Evolutionary conservation across 1,140 invertebrate species (phyloP), one percentile per base, ranked within the genome.

Genomic region (Sarcophaga peregrina): DNA sequence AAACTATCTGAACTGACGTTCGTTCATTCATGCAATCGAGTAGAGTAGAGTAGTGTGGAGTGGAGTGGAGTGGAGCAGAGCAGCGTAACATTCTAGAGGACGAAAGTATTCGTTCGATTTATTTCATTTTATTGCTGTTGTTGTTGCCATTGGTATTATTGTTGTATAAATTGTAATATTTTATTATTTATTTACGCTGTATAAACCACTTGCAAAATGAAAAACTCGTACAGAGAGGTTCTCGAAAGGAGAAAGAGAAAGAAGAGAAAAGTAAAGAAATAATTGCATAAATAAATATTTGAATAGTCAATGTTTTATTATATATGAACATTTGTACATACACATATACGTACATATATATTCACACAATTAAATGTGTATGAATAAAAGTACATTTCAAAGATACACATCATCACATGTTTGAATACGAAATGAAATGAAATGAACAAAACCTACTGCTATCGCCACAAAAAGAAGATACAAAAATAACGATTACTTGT

Each of bases 211-310:
- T 76, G 74, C 74, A 76, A 76, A n/a, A n/a, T n/a, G n/a, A n/a
- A n/a, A n/a, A n/a, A n/a, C n/a, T n/a, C n/a, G n/a, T n/a, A n/a
- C n/a, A n/a, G n/a, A n/a, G n/a, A n/a, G n/a, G n/a, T n/a, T n/a
- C n/a, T n/a, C n/a, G n/a, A 37, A 37, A 37, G 25, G 25, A 37
- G 25, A 76, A 76, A 9, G 46, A 48, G 20, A 74, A 74, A 48
- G 46, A 68, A 25, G 20, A 17, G 62, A 20, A 7, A 7, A 68
- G 20, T 25, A 68, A 52, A 20, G 17, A 73, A 76, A 76, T 76
- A 76, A 76, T 76, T 76, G 74, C 74, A 76, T 76, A 76, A 76
- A 76, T 76, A 76, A 76, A 76, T 76, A 76, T 76, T 76, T 76
- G 74, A 76, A 76, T 76, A 76, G 74, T 76, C 74, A 76, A 76